phyloP scores from a whole-genome alignment of 2,797 vertebrate species.

The Eulemur albifrons region DNA sequence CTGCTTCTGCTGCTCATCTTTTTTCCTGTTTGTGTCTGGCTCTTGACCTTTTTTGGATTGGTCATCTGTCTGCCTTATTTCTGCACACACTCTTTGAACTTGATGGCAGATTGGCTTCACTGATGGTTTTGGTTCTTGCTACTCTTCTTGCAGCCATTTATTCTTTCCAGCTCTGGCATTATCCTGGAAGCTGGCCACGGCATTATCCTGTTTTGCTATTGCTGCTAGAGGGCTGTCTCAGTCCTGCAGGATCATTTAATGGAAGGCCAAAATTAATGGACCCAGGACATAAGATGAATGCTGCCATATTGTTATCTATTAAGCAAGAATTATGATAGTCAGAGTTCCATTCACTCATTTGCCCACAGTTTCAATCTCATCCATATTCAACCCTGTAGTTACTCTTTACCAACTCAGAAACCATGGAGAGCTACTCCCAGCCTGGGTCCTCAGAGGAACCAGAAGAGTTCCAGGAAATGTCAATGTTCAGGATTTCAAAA shows the following conservation, averaged over 20 bases:
- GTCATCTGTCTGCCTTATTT: neutral
- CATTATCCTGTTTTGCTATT: neutral
- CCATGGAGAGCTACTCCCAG: neutral
- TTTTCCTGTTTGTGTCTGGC: neutral
- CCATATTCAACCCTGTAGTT: neutral
- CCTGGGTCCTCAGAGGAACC: neutral
- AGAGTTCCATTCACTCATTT: neutral
- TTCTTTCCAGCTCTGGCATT: neutral
- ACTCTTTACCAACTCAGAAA: neutral
- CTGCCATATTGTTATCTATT: neutral
- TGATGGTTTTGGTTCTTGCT: neutral
- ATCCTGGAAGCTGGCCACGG: neutral
- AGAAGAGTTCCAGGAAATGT: neutral
- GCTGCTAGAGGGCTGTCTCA: neutral
- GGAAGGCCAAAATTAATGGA: neutral
- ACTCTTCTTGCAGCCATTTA: neutral
- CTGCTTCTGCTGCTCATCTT: neutral
- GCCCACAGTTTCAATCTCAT: neutral
- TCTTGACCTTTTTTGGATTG: neutral
- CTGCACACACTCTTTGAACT: neutral
- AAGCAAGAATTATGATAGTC: neutral
- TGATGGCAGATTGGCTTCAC: neutral
- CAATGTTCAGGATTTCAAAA: conserved; percentile 2
- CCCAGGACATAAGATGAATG: neutral
- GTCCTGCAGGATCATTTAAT: neutral